A percentile compares a stretch with the other conserved stretches of the same genome.
Evolutionary conservation across 2,797 vertebrate genomes (phyloP).

Genomic region (Loriculus beryllinus): DNA sequence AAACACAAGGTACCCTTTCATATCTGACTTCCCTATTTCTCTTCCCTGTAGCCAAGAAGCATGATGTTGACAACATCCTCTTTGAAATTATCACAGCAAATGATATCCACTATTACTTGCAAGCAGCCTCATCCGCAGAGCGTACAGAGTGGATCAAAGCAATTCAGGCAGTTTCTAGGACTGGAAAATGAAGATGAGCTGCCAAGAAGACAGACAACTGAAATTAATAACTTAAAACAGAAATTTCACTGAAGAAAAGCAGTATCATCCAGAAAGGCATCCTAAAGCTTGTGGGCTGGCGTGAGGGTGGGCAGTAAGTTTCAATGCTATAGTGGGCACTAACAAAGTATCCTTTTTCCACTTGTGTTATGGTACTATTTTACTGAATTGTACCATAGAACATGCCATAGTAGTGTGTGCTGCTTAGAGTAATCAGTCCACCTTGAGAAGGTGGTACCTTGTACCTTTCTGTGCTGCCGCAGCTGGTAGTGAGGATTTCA

Average conservation of each 20-base stretch:
- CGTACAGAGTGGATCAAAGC: slow-evolving; percentile 94
- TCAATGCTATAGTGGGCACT: neutral
- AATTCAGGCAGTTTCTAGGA: slow-evolving; percentile 86
- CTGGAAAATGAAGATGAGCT: slow-evolving; percentile 82
- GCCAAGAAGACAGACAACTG: neutral
- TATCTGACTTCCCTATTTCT: neutral
- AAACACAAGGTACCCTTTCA: neutral
- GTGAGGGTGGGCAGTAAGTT: neutral
- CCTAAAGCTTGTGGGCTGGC: neutral
- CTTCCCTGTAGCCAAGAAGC: slow-evolving; percentile 81
- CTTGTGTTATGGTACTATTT: neutral
- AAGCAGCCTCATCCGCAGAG: slow-evolving; percentile 87
- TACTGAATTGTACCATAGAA: neutral
- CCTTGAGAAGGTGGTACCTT: neutral
- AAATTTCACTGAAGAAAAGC: neutral
- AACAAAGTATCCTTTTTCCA: slow-evolving; percentile 12
- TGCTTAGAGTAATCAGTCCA: neutral
- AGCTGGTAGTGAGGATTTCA: neutral
- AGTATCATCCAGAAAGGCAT: neutral
- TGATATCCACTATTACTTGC: slow-evolving; percentile 90
- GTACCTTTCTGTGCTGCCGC: neutral
- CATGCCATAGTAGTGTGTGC: neutral
- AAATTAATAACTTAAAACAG: neutral
- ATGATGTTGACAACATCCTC: slow-evolving; percentile 85
- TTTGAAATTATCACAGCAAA: slow-evolving; percentile 97